A percentile compares a stretch with the other conserved stretches of the same genome.
Evolutionary conservation across 2,113 vertebrate genomes (phyloP).

Genomic region (Dunckerocampus dactyliophorus): DNA sequence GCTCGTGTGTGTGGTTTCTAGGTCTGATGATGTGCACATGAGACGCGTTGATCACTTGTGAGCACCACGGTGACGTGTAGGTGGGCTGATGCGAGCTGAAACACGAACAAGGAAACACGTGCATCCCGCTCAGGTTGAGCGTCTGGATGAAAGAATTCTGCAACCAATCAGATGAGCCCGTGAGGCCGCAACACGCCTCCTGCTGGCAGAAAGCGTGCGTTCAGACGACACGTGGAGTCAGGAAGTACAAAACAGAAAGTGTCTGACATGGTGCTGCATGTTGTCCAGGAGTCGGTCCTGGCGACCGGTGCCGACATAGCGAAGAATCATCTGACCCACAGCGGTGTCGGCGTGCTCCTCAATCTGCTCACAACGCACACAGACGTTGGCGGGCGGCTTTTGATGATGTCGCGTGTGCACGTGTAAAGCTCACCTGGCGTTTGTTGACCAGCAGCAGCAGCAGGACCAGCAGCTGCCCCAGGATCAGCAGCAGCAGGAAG

Average conservation of each 20-base stretch:
- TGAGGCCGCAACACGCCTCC: constrained; percentile 61
- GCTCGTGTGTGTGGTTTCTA: constrained; percentile 20
- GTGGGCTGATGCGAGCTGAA: constrained; percentile 11
- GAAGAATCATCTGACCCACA: constrained; percentile 31
- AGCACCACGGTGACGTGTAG: constrained; percentile 36
- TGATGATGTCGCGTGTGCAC: background rate
- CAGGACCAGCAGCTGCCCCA: constrained; percentile 57
- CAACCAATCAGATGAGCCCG: constrained; percentile 51
- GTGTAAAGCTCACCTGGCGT: background rate
- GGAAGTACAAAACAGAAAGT: background rate
- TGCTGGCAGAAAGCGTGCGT: constrained; percentile 9
- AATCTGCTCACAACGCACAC: constrained; percentile 41
- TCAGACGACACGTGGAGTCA: background rate
- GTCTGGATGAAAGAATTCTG: constrained; percentile 44
- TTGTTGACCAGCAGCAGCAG: constrained; percentile 25
- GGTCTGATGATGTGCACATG: constrained; percentile 3
- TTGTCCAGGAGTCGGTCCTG: constrained; percentile 50
- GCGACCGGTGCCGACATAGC: constrained; percentile 11
- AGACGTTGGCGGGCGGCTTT: background rate
- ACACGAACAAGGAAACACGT: constrained; percentile 66
- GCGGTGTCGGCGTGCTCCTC: background rate
- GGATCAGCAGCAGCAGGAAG: constrained; percentile 47
- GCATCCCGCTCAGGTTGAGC: constrained; percentile 2
- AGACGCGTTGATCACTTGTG: background rate
- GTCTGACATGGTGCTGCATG: constrained; percentile 55